phyloP scores from a whole-genome alignment of 2,797 vertebrate genomes.

The Rhinogobio ventralis region DNA sequence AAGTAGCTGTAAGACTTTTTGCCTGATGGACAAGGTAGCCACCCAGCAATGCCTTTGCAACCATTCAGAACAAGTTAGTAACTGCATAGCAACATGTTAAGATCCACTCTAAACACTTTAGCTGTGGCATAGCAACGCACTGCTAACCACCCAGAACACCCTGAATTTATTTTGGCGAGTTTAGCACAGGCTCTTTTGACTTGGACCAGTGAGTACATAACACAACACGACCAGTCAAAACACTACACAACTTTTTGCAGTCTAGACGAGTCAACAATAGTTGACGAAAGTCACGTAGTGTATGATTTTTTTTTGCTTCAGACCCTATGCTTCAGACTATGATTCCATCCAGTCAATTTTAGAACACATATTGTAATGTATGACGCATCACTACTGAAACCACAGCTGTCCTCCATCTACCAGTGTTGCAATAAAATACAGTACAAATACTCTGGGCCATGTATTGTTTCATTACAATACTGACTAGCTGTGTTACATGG shows the following conservation, averaged over 20 bases:
- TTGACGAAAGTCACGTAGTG: too few species aligned
- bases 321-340: too few species aligned
- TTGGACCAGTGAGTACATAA: not conserved
- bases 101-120: not conserved
- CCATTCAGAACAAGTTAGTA: not conserved
- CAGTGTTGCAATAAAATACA: too few species aligned
- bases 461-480: slow-evolving; percentile 33
- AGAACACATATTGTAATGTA: too few species aligned
- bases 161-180: not conserved
- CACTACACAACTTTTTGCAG: not conserved
- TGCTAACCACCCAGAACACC: not conserved
- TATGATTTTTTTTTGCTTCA: too few species aligned
- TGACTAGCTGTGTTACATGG: not conserved
- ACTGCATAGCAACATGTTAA: not conserved
- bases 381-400: too few species aligned
- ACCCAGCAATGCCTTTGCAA: not conserved
- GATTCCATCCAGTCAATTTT: too few species aligned
- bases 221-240: not conserved
- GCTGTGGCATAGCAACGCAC: not conserved
- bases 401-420: too few species aligned
- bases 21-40: not conserved
- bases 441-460: slow-evolving; percentile 2
- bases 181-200: not conserved
- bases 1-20: not conserved
- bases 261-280: not conserved